Base-by-base conservation (phyloP, 2,797 vertebrate species). In the Decapterus maruadsi region DNA sequence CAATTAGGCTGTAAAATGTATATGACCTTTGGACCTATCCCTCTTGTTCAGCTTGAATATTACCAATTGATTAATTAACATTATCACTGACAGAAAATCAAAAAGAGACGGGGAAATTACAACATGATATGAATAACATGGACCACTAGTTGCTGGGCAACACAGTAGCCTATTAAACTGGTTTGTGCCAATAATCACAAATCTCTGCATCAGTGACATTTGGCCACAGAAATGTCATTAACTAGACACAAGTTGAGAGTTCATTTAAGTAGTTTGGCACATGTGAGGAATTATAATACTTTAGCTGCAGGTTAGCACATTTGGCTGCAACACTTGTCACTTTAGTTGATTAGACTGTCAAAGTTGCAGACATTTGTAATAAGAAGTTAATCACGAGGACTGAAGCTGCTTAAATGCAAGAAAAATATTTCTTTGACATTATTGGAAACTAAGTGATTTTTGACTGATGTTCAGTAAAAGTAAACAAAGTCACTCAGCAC, bases 21-120 rank as follows among this genome's bases (percentile, higher is more conserved):
- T 20, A 34, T 6, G 36, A 70, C 43, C 74, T 68, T 75, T 78
- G 66, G 55, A 57, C 50, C 40, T 7, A 20, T 56, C 48, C 43
- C 55, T 63, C 34, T 20, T 22, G 9, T 20, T 43, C 16, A 20
- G 36, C 34, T 61, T 20, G 36, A 72, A 59, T 29, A 20, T n/a
- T 1, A 19, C 22, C 12, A 1, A 6, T 20, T 13, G 53, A 72
- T 56, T 16, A 26, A 60, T 71, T 11, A 22, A 54, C 17, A 14
- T 14, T 17, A 3, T 4, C 4, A 38, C 0, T 20, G 31, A 60
- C 1, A 31, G 5, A 54, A 43, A 48, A 48, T 31, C 29, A 10
- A 10, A 48, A 50, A 43, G 8, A 48, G 2, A 17, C 43, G 38
- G 2, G 14, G 36, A 43, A 36, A 36, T 36, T 12, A 11, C 40